Base-by-base conservation (phyloP, 2,797 vertebrate species). In the Microcaecilia unicolor region DNA sequence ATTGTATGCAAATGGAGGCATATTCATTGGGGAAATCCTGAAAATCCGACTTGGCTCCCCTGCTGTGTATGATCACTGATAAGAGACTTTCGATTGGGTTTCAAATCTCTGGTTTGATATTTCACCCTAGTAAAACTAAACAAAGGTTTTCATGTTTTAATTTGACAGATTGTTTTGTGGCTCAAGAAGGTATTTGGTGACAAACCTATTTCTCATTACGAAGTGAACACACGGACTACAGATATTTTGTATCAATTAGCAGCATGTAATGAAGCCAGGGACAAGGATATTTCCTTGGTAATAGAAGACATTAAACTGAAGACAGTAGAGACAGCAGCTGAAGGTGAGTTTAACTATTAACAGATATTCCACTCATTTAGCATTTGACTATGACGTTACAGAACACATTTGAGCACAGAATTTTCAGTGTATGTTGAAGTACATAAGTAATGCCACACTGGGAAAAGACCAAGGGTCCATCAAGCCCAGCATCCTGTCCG, bases 141-240 rank as follows among this genome's bases (percentile, higher is more conserved):
- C 5, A 15, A 10, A 9, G 4, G 10, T 7, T 5, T 19, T 20
- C 5, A 9, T 30, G 5, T 24, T 9, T 6, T 42, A 0, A 24
- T 28, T 44, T 14, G 21, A 2, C 46, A 98, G 93, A 74, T 93
- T 34, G 65, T 65, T 40, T 48, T 19, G 22, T 97, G 92, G 93
- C 67, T 97, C 32, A 63, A 66, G 42, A 24, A 69, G 1, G 48
- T 83, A 27, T 86, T 75, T 41, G 80, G 61, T 1, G 31, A 80
- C 32, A 30, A 47, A 25, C 42, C 61, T 7, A 12, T 92, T 30
- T 87, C 87, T 1, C 15, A 34, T 1, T 91, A 84, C 9, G 78
- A 92, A 43, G 75, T 85, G 18, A 92, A 81, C 59, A 46, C 60
- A 1, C 41, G 66, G 41, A 89, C 86, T 0, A 56, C 88, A 26